Conservation (phyloP, 2,797 vertebrate genomes). For the Parauchenoglanis punctatus region DNA sequence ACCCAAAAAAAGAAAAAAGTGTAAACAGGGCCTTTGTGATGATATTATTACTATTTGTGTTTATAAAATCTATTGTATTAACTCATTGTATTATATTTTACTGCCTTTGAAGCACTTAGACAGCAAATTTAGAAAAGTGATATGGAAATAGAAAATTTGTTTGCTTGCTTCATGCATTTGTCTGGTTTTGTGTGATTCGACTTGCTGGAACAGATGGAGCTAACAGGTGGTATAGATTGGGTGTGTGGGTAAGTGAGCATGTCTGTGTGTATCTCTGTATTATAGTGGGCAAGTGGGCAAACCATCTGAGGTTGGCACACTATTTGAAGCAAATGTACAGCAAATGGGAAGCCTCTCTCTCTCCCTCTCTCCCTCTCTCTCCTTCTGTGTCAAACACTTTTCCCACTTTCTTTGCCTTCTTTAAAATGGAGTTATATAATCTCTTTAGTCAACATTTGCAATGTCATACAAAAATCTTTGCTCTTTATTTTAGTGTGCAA, state of each 20-base stretch:
- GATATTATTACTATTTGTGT: neutral
- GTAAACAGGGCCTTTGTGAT: too few relatives aligned
- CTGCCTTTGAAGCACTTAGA: neutral
- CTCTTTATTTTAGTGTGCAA: neutral
- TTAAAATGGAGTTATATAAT: constrained; percentile 28
- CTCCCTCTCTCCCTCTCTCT: neutral
- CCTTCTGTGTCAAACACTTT: constrained; percentile 8
- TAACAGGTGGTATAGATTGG: constrained; percentile 53
- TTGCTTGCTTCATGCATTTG: constrained; percentile 12
- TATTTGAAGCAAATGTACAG: constrained; percentile 36
- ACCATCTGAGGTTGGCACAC: constrained; percentile 42
- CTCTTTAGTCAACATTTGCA: constrained; percentile 29
- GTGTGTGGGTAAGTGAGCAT: constrained; percentile 44
- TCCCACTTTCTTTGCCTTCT: constrained; percentile 23
- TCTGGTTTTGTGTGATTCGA: constrained; percentile 30
- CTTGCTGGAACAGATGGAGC: constrained; percentile 52
- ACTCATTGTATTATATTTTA: neutral
- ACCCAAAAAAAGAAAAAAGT: too few relatives aligned
- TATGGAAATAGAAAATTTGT: neutral
- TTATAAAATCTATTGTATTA: neutral
- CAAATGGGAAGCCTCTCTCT: constrained; percentile 13
- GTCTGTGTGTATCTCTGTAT: constrained; percentile 38
- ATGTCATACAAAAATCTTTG: neutral
- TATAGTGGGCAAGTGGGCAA: constrained; percentile 44
- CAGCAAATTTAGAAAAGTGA: neutral